phyloP scores from a whole-genome alignment of 2,113 vertebrate species.

The Sorex araneus region DNA sequence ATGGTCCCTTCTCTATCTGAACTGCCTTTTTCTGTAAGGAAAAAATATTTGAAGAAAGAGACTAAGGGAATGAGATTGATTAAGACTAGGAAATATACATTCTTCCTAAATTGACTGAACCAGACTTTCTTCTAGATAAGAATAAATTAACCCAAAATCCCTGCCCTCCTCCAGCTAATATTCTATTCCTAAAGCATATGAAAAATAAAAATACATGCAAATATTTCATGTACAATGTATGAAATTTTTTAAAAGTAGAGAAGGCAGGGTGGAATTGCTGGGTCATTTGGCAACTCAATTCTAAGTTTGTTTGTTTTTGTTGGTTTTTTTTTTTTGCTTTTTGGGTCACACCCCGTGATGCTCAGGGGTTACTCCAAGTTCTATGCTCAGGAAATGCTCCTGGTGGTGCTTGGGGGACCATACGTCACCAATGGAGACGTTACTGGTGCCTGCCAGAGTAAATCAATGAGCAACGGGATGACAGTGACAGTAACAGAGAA shows the following conservation, averaged over 20 bases:
- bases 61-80: not conserved
- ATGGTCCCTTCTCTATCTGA: no score
- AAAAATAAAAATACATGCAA: constrained; percentile 23
- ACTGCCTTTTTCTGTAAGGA: constrained; percentile 16
- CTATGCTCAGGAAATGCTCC: no score
- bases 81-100: constrained; percentile 44
- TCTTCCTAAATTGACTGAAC: not conserved
- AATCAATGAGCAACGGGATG: no score
- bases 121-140: not conserved
- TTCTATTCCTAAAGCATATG: not conserved
- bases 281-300: no score
- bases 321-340: no score
- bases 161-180: not conserved
- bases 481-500: not conserved
- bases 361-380: no score
- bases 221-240: not conserved
- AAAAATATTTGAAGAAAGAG: constrained; percentile 40
- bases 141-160: not conserved
- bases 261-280: no score
- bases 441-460: no score
- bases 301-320: no score
- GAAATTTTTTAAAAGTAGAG: not conserved
- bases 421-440: no score
- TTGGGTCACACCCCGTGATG: no score
- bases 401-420: no score